phyloP scores from a whole-genome alignment of 2,797 vertebrate genomes.

The Rousettus madagascariensis region DNA sequence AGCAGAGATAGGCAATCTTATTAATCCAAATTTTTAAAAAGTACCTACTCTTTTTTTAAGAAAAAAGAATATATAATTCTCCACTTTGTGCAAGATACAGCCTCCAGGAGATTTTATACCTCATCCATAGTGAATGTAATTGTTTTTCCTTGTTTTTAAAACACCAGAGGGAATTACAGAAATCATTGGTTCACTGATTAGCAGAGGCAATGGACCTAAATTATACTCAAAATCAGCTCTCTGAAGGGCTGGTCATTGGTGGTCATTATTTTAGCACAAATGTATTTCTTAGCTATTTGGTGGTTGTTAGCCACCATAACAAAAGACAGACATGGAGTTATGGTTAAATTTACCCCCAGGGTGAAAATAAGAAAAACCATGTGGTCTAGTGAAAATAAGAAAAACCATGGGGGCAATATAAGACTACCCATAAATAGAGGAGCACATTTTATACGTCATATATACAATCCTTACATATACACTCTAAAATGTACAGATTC shows the following conservation, averaged over 20 bases:
- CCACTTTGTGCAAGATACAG: neutral
- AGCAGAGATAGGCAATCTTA: neutral
- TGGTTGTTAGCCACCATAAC: constrained; percentile 49
- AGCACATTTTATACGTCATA: neutral
- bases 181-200: constrained; percentile 65
- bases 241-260: constrained; percentile 24
- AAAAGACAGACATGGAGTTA: neutral
- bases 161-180: constrained; percentile 35
- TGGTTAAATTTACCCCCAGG: neutral
- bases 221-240: constrained; percentile 54
- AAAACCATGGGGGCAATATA: neutral
- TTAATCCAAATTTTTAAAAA: neutral
- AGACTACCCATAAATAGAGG: neutral
- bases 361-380: neutral
- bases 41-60: neutral
- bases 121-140: neutral
- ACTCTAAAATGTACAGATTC: neutral
- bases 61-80: neutral
- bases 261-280: constrained; percentile 50
- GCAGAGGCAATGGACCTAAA: neutral
- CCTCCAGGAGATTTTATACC: neutral
- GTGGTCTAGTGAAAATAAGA: neutral
- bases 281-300: constrained; percentile 47
- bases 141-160: constrained; percentile 50
- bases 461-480: rapidly evolving